phyloP scores from a whole-genome alignment of 2,797 vertebrate species.

The Chlorospingus flavigularis region DNA sequence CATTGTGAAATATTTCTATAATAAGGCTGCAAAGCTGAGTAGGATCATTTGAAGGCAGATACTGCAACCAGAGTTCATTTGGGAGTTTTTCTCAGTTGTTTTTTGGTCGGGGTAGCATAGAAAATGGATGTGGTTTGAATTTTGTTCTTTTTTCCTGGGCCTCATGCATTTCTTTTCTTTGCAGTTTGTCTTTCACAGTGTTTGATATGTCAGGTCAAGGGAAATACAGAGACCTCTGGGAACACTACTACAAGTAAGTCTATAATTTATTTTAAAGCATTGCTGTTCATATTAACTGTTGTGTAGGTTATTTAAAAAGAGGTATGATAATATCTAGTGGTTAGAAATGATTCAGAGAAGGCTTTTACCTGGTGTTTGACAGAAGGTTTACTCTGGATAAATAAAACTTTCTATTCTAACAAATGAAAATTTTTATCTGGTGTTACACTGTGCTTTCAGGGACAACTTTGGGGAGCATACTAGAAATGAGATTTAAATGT shows the following conservation, averaged over 20 bases:
- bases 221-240: constrained; percentile 97
- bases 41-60: not conserved
- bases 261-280: not conserved
- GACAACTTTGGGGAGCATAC: not conserved
- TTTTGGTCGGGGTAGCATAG: not conserved
- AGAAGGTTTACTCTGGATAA: not conserved
- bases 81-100: not conserved
- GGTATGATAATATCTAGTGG: not conserved
- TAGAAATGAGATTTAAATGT: not conserved
- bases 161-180: constrained; percentile 21
- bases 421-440: not conserved
- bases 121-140: not conserved
- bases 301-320: not conserved
- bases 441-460: not conserved
- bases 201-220: constrained; percentile 99
- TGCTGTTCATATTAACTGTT: not conserved
- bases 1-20: not conserved
- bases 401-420: not conserved
- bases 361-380: not conserved
- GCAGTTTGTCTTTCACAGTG: constrained; percentile 95
- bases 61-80: not conserved
- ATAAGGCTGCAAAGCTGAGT: not conserved
- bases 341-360: not conserved
- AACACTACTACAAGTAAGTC: constrained; percentile 98
- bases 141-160: not conserved